phyloP scores from a whole-genome alignment of 2,888 invertebrate species.

The Endotricha flammealis region DNA sequence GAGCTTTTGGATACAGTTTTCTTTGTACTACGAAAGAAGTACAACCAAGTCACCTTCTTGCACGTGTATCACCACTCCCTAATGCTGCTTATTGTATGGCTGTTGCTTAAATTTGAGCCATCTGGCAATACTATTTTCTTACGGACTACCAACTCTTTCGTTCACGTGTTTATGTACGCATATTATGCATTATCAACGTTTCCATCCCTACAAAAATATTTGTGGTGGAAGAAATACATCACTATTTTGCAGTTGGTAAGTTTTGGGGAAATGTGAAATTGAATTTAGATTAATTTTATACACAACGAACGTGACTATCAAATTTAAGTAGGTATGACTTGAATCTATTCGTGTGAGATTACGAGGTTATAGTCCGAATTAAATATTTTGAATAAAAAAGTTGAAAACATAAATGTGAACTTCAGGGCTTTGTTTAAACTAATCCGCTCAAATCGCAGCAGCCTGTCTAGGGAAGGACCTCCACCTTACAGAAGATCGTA shows the following conservation, averaged over 20 bases:
- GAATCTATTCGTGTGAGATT: too few relatives aligned
- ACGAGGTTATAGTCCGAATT: too few relatives aligned
- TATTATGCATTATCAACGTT: too few relatives aligned
- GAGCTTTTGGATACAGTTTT: constrained; percentile 88
- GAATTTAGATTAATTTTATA: too few relatives aligned
- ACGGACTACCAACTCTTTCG: constrained; percentile 82
- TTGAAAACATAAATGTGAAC: too few relatives aligned
- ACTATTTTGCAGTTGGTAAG: constrained; percentile 86
- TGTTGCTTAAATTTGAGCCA: constrained; percentile 82
- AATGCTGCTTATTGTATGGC: constrained; percentile 85
- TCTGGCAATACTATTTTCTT: constrained; percentile 83
- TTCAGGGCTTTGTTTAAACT: too few relatives aligned
- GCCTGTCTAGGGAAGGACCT: too few relatives aligned
- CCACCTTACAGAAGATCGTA: too few relatives aligned
- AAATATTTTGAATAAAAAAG: too few relatives aligned
- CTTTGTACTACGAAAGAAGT: constrained; percentile 88
- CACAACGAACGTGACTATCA: too few relatives aligned
- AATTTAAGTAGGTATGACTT: too few relatives aligned
- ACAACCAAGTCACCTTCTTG: constrained; percentile 87
- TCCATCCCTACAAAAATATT: constrained; percentile 81
- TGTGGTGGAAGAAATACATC: constrained; percentile 91
- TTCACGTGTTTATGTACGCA: constrained; percentile 88
- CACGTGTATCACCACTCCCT: constrained; percentile 91
- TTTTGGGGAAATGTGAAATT: constrained; percentile 16
- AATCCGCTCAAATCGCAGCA: too few relatives aligned